Percentiles rank a stretch among this genome's conserved stretches.
phyloP scores from a whole-genome alignment of 1,140 invertebrate genomes.

The Bombus sylvicola region DNA sequence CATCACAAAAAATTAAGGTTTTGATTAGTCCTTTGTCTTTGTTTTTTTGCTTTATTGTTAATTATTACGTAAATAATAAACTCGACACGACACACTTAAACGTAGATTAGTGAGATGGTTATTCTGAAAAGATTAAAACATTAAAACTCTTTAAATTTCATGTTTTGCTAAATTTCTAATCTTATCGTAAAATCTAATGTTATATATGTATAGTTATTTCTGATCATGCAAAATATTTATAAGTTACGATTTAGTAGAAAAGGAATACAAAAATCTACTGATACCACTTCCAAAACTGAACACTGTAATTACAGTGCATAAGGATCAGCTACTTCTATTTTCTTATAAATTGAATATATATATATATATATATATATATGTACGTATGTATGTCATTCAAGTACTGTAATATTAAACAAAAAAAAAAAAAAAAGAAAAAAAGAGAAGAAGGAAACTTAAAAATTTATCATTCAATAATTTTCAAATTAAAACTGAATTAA shows the following conservation, averaged over 20 bases:
- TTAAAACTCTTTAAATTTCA: constrained; percentile 33
- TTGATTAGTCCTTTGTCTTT: background rate
- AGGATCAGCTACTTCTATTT: constrained; percentile 49
- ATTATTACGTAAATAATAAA: constrained; percentile 18
- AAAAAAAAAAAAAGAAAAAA: background rate
- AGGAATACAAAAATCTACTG: constrained; percentile 48
- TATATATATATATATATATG: background rate
- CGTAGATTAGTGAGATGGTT: constrained; percentile 36
- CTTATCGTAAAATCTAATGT: constrained; percentile 35
- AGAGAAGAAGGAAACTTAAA: background rate
- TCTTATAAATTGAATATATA: constrained; percentile 7
- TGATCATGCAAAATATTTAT: constrained; percentile 43
- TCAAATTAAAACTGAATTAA: constrained; percentile 32
- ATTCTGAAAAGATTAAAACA: constrained; percentile 52
- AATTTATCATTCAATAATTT: constrained; percentile 19
- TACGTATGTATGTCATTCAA: constrained; percentile 2
- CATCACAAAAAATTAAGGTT: constrained; percentile 27
- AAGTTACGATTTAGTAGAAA: constrained; percentile 46
- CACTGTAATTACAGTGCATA: constrained; percentile 38
- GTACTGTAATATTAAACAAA: constrained; percentile 19
- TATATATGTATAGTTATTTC: constrained; percentile 39
- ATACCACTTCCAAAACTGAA: constrained; percentile 54
- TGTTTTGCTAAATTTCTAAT: constrained; percentile 14
- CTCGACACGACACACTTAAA: constrained; percentile 45
- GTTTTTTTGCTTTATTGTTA: background rate